These are phyloP conservation scores for Spongilla lacustris DNA, from an alignment of 37 sponge, comb jelly and placozoan species.

Conservation along the genomic window DNA sequence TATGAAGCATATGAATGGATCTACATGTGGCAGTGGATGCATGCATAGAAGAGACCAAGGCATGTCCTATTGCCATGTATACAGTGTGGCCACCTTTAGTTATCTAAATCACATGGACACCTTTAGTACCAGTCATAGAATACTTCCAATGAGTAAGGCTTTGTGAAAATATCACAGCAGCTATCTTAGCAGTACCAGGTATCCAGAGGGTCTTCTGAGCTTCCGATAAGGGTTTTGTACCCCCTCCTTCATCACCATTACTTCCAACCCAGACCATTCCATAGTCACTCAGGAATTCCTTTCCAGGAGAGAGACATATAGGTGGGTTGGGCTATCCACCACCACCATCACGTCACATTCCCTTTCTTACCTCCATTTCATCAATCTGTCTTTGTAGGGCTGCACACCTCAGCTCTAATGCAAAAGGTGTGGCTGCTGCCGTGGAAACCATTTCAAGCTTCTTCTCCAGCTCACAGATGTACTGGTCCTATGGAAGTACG, in stretches of 20 bases:
- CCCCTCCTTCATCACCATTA: conserved; percentile 42
- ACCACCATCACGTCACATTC: neutral
- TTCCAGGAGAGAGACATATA: neutral
- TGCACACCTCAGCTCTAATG: conserved; percentile 42
- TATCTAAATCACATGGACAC: too few species aligned
- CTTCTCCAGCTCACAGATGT: conserved; percentile 48
- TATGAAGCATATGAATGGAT: too few species aligned
- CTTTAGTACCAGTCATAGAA: too few species aligned
- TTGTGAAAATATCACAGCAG: too few species aligned
- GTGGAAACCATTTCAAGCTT: conserved; percentile 9
- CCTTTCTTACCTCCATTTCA: conserved; percentile 83
- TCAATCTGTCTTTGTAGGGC: conserved; percentile 75
- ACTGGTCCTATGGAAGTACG: conserved; percentile 6
- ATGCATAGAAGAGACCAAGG: too few species aligned
- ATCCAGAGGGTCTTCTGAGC: conserved; percentile 33
- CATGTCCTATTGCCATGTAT: too few species aligned
- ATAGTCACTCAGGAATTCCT: conserved; percentile 96
- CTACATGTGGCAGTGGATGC: too few species aligned
- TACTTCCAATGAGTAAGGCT: too few species aligned
- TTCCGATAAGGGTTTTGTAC: neutral
- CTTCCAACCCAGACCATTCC: conserved; percentile 98
- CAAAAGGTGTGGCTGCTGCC: neutral
- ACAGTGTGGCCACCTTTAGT: too few species aligned
- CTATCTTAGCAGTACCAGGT: too few species aligned
- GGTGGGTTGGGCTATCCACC: neutral